Evolutionary conservation across 2,888 invertebrate genomes (phyloP).

Genomic region (Aphrophora alni): DNA sequence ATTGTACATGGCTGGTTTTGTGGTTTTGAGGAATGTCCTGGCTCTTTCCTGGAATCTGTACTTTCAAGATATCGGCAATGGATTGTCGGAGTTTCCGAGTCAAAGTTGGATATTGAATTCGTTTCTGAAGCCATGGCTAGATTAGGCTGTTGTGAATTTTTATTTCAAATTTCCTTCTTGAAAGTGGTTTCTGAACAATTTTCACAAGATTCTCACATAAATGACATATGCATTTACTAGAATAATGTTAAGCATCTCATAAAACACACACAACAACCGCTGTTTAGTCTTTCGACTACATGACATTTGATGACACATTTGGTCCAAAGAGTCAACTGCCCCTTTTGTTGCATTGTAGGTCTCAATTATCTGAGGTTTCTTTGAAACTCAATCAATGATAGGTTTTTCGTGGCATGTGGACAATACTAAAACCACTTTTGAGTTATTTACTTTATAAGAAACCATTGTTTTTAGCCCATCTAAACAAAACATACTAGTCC

Average conservation of each 20-base stretch:
- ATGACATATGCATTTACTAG: constrained; percentile 10
- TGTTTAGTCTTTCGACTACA: neutral
- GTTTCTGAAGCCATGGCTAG: constrained; percentile 12
- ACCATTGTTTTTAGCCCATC: constrained; percentile 14
- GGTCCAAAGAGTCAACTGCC: constrained; percentile 14
- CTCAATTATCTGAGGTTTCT: constrained; percentile 11
- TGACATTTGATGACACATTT: constrained; percentile 10
- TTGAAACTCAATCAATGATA: neutral
- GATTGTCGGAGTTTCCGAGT: neutral
- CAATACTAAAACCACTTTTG: constrained; percentile 10
- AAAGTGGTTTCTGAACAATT: constrained; percentile 14
- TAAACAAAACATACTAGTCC: constrained; percentile 6
- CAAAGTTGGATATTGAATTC: neutral
- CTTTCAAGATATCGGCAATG: constrained; percentile 15
- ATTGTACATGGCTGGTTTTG: neutral
- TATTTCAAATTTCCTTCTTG: constrained; percentile 9
- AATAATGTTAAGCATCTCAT: constrained; percentile 2
- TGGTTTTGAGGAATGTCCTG: no score
- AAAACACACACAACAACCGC: neutral
- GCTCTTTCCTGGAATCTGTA: constrained; percentile 11
- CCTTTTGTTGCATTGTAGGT: constrained; percentile 20
- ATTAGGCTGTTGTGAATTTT: constrained; percentile 9
- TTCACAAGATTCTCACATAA: neutral
- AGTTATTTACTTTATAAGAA: neutral
- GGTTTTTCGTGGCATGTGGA: neutral